A percentile compares a stretch with the other conserved stretches of the same genome.
Evolutionary conservation across 2,797 vertebrate species (phyloP).

Genomic region (Harpia harpyja): DNA sequence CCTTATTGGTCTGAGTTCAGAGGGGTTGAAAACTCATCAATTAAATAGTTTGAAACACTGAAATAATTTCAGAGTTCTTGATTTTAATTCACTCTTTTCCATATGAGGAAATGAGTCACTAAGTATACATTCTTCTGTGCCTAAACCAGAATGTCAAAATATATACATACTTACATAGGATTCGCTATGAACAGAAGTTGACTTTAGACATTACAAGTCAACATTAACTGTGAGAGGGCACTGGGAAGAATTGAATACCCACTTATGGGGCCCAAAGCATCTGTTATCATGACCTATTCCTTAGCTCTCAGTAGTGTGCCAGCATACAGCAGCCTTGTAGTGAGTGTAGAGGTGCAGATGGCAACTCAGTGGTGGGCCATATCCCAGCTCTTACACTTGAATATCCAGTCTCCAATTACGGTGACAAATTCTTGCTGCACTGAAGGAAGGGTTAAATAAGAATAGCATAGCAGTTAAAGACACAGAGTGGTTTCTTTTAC

Average conservation of each 20-base stretch:
- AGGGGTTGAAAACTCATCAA: neutral
- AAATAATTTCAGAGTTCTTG: neutral
- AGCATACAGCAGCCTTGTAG: neutral
- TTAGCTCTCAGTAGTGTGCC: neutral
- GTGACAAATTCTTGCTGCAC: neutral
- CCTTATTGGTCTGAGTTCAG: neutral
- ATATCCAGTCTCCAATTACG: neutral
- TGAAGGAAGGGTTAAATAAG: neutral
- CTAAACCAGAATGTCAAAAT: neutral
- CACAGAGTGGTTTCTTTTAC: neutral
- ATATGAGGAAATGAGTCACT: neutral
- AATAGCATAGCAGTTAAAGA: neutral
- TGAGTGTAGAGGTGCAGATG: neutral
- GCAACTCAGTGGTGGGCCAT: neutral
- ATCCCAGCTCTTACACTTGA: neutral
- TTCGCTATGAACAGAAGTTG: neutral
- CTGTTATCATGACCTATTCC: conserved; percentile 5
- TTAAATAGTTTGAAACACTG: neutral
- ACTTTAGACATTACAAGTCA: neutral
- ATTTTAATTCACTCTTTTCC: neutral
- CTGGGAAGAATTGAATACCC: neutral
- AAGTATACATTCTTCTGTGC: neutral
- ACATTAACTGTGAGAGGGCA: neutral
- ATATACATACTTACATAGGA: neutral
- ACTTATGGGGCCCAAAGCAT: neutral